phyloP scores from a whole-genome alignment of 2,888 invertebrate genomes.

The Camponotus fellah region DNA sequence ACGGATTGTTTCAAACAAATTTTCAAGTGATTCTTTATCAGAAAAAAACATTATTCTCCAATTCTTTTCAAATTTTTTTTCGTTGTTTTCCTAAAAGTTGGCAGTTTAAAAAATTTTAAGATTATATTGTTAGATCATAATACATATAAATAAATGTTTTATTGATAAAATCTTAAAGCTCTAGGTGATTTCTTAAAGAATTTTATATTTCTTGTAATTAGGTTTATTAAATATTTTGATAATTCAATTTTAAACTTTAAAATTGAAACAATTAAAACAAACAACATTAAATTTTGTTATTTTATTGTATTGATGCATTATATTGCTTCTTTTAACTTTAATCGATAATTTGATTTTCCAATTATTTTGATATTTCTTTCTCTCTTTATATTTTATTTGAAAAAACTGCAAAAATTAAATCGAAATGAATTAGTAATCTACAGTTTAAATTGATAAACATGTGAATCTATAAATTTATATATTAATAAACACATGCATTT shows the following conservation, averaged over 20 bases:
- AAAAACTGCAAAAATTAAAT: neutral
- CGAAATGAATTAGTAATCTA: neutral
- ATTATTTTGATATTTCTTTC: neutral
- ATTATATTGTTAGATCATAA: slow-evolving; percentile 95
- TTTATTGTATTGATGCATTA: neutral
- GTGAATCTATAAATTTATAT: neutral
- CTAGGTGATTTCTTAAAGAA: slow-evolving; percentile 94
- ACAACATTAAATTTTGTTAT: neutral
- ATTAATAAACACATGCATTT: neutral
- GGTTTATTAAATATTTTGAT: slow-evolving; percentile 78
- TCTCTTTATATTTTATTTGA: neutral
- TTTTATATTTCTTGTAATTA: slow-evolving; percentile 98
- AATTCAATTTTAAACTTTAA: neutral
- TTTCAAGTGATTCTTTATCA: neutral
- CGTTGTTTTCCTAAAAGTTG: slow-evolving; percentile 88
- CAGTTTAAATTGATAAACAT: neutral
- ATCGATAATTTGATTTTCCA: neutral
- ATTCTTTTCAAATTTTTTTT: neutral
- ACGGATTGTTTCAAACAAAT: neutral
- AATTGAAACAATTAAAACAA: neutral
- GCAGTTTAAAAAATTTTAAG: slow-evolving; percentile 93
- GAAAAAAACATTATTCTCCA: neutral
- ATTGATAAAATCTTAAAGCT: slow-evolving; percentile 92
- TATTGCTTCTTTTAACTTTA: neutral
- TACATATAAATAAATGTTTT: slow-evolving; percentile 93